A percentile compares a stretch with the other conserved stretches of the same genome.
These are phyloP conservation scores for Acipenser oxyrinchus DNA, from an alignment of 2,797 vertebrate genomes.

Conservation along the genomic window DNA sequence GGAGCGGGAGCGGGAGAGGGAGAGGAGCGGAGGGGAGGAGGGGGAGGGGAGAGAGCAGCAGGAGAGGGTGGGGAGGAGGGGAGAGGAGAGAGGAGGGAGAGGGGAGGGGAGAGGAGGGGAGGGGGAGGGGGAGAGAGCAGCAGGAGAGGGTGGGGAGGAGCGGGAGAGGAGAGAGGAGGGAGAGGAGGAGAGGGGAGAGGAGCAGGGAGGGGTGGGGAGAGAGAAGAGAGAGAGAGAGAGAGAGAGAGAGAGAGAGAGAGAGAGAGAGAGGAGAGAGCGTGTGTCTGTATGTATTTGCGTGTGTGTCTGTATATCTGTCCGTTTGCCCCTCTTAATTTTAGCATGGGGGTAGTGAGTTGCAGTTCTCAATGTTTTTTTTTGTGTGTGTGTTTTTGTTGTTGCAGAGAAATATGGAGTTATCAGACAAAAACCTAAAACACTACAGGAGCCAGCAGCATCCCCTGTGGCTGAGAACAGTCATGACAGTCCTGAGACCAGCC, in stretches of 20 bases:
- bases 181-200: neutral
- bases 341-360: too few relatives aligned
- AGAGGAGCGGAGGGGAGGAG: neutral
- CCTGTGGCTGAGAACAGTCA: neutral
- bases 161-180: constrained; percentile 28
- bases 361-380: neutral
- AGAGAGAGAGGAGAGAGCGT: constrained; percentile 28
- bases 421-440: neutral
- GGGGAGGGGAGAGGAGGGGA: too few relatives aligned
- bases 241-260: constrained; percentile 20
- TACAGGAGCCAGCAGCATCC: neutral
- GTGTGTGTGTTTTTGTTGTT: neutral
- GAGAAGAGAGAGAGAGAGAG: constrained; percentile 22
- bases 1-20: neutral
- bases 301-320: too few relatives aligned
- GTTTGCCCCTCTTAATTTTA: too few relatives aligned
- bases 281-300: too few relatives aligned
- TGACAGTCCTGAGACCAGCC: neutral
- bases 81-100: too few relatives aligned
- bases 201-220: constrained; percentile 32
- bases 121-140: neutral
- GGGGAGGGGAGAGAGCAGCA: too few relatives aligned
- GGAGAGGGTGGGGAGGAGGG: too few relatives aligned
- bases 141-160: constrained; percentile 12
- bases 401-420: neutral